A percentile compares a stretch with the other conserved stretches of the same genome.
Evolutionary conservation across 2,113 vertebrate species (phyloP).

Genomic region (Laticauda colubrina): DNA sequence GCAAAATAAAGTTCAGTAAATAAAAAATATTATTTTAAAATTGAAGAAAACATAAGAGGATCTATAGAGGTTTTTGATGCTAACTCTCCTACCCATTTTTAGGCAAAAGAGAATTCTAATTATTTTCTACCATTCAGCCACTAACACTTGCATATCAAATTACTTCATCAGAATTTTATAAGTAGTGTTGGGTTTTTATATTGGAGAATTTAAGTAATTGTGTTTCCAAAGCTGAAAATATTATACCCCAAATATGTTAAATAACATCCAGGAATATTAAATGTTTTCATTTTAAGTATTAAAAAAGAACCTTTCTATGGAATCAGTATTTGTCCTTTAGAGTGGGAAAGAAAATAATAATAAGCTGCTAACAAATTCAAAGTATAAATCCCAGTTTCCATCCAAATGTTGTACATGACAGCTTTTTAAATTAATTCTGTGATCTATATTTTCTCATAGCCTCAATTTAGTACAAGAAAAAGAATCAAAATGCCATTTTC

Average conservation of each 20-base stretch:
- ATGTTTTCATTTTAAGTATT: neutral
- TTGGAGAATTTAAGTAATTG: neutral
- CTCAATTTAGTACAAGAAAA: neutral
- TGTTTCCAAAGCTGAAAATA: neutral
- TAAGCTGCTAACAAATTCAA: neutral
- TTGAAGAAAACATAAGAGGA: neutral
- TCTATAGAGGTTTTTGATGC: neutral
- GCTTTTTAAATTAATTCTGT: neutral
- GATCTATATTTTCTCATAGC: neutral
- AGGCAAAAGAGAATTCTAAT: neutral
- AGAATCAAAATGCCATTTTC: neutral
- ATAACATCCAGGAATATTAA: neutral
- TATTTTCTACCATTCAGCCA: neutral
- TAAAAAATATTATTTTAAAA: neutral
- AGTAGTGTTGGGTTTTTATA: neutral
- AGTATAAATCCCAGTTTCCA: neutral
- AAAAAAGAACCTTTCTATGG: neutral
- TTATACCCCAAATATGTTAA: neutral
- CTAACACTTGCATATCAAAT: neutral
- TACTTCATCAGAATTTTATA: neutral
- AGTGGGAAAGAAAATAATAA: neutral
- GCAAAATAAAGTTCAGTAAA: neutral
- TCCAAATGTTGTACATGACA: neutral
- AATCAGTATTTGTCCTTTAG: neutral
- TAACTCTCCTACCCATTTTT: neutral